Evolutionary conservation across 2,888 invertebrate genomes (phyloP).

Genomic region (Pristionchus mayeri): DNA sequence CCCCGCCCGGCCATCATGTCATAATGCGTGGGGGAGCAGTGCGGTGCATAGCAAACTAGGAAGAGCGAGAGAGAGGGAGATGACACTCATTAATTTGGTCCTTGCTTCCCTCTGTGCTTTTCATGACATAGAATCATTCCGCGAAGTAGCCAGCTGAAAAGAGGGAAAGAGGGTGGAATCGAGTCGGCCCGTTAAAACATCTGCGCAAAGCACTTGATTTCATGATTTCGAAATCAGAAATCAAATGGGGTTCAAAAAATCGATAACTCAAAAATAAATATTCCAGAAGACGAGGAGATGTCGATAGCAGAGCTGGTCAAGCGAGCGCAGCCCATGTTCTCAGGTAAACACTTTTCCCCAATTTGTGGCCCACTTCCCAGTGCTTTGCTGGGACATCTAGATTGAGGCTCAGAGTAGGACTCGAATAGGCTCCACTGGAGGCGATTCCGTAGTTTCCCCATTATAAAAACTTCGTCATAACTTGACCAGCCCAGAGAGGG

Average conservation of each 20-base stretch:
- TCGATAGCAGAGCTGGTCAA: conserved; percentile 32
- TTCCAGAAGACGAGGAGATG: conserved; percentile 16
- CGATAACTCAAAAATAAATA: neutral
- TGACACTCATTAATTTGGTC: neutral
- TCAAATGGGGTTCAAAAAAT: neutral
- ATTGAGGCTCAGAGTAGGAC: too few species aligned
- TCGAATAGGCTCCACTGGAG: too few species aligned
- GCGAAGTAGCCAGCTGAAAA: neutral
- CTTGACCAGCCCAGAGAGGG: too few species aligned
- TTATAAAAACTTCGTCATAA: too few species aligned
- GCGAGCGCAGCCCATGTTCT: conserved; percentile 25
- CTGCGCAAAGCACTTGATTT: too few species aligned
- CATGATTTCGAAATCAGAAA: too few species aligned
- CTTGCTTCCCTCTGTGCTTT: neutral
- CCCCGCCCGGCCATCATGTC: neutral
- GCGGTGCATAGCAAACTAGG: neutral
- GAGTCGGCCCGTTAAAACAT: neutral
- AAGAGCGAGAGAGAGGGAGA: neutral
- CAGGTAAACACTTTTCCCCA: neutral
- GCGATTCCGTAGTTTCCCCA: too few species aligned
- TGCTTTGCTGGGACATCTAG: too few species aligned
- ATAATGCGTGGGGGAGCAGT: neutral
- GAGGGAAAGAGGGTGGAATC: neutral
- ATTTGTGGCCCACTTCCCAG: too few species aligned
- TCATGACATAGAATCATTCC: conserved; percentile 32